Evolutionary conservation across 2,888 invertebrate genomes (phyloP).

Genomic region (Drosophila infuscata): DNA sequence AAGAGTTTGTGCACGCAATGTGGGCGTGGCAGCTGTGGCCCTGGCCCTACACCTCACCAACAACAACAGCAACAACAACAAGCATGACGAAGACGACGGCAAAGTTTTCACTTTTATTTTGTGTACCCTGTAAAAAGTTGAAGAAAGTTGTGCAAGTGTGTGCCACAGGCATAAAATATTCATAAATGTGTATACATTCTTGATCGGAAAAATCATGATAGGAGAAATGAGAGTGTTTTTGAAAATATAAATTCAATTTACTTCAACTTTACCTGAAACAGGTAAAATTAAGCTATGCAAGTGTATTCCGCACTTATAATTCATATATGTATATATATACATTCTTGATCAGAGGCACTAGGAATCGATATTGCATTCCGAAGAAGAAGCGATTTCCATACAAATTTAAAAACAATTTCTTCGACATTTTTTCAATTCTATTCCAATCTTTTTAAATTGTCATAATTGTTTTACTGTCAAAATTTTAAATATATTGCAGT

Average conservation of each 20-base stretch:
- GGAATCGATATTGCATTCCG: too few relatives aligned
- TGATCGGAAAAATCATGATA: not conserved
- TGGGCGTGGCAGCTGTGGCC: conserved; percentile 67
- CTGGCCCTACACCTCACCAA: conserved; percentile 42
- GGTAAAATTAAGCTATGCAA: not conserved
- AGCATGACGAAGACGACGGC: conserved; percentile 30
- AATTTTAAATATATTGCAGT: not conserved
- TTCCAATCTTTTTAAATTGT: not conserved
- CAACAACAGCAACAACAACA: conserved; percentile 13
- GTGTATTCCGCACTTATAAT: not conserved
- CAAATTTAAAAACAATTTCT: not conserved
- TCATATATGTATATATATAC: not conserved
- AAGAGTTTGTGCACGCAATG: conserved; percentile 80
- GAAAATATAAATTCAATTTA: too few relatives aligned
- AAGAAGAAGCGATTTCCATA: not conserved
- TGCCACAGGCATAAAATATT: not conserved
- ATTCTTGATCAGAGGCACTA: not conserved
- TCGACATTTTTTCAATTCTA: not conserved
- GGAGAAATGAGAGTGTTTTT: too few relatives aligned
- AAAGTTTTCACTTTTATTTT: conserved; percentile 69
- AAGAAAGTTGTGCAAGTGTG: not conserved
- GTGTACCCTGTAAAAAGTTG: conserved; percentile 7
- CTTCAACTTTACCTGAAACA: too few relatives aligned
- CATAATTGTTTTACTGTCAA: not conserved
- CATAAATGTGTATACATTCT: not conserved